A percentile compares a stretch with the other conserved stretches of the same genome.
Evolutionary conservation across 1,140 invertebrate species (phyloP).

Genomic region (Tachypleus tridentatus): DNA sequence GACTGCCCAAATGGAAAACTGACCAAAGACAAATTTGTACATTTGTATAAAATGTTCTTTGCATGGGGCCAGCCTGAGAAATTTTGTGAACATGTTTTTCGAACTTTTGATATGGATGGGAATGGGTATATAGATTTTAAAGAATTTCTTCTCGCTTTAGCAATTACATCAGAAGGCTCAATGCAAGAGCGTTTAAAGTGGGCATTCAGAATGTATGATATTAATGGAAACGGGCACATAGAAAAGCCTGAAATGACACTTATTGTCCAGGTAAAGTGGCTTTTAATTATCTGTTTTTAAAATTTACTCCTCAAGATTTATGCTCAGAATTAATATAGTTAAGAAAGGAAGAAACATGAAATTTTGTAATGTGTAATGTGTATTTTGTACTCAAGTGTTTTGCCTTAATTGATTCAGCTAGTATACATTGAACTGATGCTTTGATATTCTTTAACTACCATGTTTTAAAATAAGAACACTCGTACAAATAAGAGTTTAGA

Average conservation of each 20-base stretch:
- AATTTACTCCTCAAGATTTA: too few relatives aligned
- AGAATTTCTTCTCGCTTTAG: slow-evolving; percentile 95
- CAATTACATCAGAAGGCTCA: slow-evolving; percentile 84
- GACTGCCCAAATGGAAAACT: slow-evolving; percentile 97
- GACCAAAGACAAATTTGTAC: slow-evolving; percentile 95
- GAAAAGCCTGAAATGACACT: slow-evolving; percentile 72
- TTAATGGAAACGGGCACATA: slow-evolving; percentile 98
- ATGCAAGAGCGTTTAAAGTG: slow-evolving; percentile 93
- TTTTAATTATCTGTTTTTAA: too few relatives aligned
- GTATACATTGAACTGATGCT: too few relatives aligned
- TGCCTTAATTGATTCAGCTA: too few relatives aligned
- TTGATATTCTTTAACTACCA: too few relatives aligned
- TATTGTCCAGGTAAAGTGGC: slow-evolving; percentile 42
- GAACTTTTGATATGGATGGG: slow-evolving; percentile 98
- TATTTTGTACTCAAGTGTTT: neutral
- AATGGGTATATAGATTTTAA: slow-evolving; percentile 92
- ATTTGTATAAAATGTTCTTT: slow-evolving; percentile 99
- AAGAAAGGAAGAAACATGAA: neutral
- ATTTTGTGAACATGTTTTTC: slow-evolving; percentile 98
- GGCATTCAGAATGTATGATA: slow-evolving; percentile 99
- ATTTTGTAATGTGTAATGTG: neutral
- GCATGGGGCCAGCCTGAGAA: slow-evolving; percentile 95
- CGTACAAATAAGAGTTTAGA: too few relatives aligned
- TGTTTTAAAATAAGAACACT: too few relatives aligned
- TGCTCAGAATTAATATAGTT: neutral